phyloP scores from a whole-genome alignment of 1,140 invertebrate species.

The Euwallacea fornicatus region DNA sequence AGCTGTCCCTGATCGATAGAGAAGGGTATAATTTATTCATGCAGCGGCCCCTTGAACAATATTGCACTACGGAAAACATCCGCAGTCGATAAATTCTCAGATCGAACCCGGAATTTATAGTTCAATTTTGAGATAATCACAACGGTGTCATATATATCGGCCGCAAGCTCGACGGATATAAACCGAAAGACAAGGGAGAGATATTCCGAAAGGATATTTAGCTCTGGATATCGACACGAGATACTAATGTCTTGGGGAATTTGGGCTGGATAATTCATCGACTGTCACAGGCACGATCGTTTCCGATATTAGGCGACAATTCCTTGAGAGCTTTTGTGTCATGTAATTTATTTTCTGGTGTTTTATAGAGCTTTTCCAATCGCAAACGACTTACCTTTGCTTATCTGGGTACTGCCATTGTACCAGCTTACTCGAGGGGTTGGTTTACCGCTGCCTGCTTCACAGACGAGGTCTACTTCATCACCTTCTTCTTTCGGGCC shows the following conservation, averaged over 20 bases:
- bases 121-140: conserved; percentile 26
- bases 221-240: conserved; percentile 16
- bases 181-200: conserved; percentile 23
- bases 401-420: conserved; percentile 65
- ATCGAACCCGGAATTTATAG: conserved; percentile 12
- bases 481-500: conserved; percentile 72
- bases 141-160: conserved; percentile 13
- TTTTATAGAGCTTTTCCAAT: conserved; percentile 7
- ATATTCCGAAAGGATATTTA: conserved; percentile 21
- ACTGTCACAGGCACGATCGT: conserved; percentile 14
- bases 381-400: conserved; percentile 63
- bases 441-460: conserved; percentile 75
- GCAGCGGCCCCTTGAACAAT: no score
- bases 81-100: conserved; percentile 11
- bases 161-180: conserved; percentile 11
- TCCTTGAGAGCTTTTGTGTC: conserved; percentile 18
- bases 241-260: conserved; percentile 16
- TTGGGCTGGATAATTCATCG: conserved; percentile 11
- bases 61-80: no score
- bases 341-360: conserved; percentile 8
- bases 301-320: conserved; percentile 16
- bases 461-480: conserved; percentile 67
- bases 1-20: no score
- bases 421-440: conserved; percentile 76
- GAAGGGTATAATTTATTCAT: no score